Percentiles rank a stretch among this genome's conserved stretches.
Evolutionary conservation across 2,888 invertebrate species (phyloP).

Genomic region (Philopedon plagiatum): DNA sequence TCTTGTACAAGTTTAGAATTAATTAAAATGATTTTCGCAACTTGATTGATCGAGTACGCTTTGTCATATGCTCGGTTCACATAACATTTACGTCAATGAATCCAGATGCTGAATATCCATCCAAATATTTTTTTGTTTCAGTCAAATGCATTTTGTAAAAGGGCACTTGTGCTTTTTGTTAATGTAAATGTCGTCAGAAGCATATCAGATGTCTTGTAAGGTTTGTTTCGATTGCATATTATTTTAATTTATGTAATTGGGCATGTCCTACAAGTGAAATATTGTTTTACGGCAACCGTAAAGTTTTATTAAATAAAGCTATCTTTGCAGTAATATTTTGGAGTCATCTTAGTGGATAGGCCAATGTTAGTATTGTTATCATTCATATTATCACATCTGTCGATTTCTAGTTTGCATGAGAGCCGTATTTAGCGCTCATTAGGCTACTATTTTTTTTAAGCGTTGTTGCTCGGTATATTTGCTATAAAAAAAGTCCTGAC

Average conservation of each 20-base stretch:
- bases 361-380: no score
- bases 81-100: constrained; percentile 17
- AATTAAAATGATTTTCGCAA: no score
- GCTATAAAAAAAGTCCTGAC: no score
- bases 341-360: no score
- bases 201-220: constrained; percentile 28
- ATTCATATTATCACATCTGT: no score
- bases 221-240: not conserved
- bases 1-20: no score
- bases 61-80: not conserved
- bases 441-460: no score
- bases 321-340: not conserved
- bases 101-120: constrained; percentile 26
- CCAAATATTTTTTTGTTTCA: not conserved
- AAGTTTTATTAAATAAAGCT: not conserved
- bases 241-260: not conserved
- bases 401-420: no score
- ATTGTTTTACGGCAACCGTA: not conserved
- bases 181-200: constrained; percentile 41
- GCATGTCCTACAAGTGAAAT: not conserved
- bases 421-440: no score
- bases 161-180: constrained; percentile 25
- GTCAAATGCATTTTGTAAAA: constrained; percentile 20
- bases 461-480: no score
- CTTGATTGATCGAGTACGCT: no score